Base-by-base conservation (phyloP, 2,888 invertebrate species). In the Orgyia antiqua region DNA sequence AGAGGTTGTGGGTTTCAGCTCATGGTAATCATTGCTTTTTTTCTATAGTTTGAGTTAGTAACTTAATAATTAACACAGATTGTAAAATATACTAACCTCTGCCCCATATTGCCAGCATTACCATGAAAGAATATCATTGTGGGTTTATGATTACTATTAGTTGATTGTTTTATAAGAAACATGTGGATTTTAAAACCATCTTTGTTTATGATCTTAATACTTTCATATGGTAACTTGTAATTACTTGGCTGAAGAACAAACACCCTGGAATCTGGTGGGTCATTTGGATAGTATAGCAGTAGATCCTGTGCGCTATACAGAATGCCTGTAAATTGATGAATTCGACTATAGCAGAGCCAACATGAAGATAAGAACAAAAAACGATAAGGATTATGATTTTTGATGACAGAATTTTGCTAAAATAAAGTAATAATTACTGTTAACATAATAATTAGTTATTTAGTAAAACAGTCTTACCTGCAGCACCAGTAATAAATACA, bases 41-140 rank as follows among this genome's bases (percentile, higher is more conserved):
- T n/a, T n/a, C n/a, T n/a, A n/a, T n/a, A n/a, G n/a, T n/a, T n/a
- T n/a, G n/a, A n/a, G n/a, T n/a, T n/a, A n/a, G n/a, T n/a, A n/a
- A n/a, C n/a, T n/a, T n/a, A n/a, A n/a, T n/a, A n/a, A n/a, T n/a
- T n/a, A n/a, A n/a, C n/a, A n/a, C n/a, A n/a, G n/a, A n/a, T n/a
- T n/a, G n/a, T 9, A 13, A 27, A 24, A 9, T 18, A 31, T 20
- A 36, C 55, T 54, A 42, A 92, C 92, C 94, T 91, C 68, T 98
- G 97, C 0, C 98, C 98, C 89, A 98, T 95, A 69, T 98, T 98
- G 8, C 98, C 98, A 30, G 98, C 98, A 89, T 98, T 98, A 4
- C 98, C 98, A 87, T 98, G 98, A 45, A 98, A 92, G 77, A 94
- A 97, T 29, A 98, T 80, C 62, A 98, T 87, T 6, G 97, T 97